Evolutionary conservation across 2,797 vertebrate species (phyloP).

Genomic region (Chloroceryle amazona): DNA sequence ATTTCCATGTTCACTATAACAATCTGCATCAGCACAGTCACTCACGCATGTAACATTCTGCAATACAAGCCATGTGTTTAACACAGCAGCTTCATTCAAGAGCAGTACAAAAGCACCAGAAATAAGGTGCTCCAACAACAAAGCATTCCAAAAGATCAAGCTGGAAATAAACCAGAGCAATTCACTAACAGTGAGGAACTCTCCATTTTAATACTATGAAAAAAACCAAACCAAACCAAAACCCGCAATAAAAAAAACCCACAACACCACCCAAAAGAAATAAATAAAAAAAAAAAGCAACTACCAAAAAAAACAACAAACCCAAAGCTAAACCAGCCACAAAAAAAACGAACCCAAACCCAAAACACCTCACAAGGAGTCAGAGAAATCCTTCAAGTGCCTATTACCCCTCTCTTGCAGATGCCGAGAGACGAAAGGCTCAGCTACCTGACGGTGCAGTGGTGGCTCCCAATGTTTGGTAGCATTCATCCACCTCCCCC

Average conservation of each 20-base stretch:
- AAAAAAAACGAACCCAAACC: too few species aligned
- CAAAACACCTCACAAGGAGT: background rate
- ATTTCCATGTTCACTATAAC: background rate
- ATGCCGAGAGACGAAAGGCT: background rate
- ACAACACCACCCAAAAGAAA: too few species aligned
- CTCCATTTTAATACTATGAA: background rate
- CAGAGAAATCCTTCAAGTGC: background rate
- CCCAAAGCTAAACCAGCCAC: too few species aligned
- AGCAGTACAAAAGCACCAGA: background rate
- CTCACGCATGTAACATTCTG: background rate
- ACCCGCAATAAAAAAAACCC: too few species aligned
- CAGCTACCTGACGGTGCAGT: background rate
- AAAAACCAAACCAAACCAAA: too few species aligned
- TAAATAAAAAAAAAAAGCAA: too few species aligned
- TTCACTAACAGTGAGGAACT: background rate
- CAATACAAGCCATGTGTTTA: background rate
- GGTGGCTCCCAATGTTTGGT: rapidly evolving
- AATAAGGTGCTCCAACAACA: background rate
- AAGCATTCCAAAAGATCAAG: background rate
- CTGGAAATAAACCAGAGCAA: background rate
- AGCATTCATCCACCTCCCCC: background rate
- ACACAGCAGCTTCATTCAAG: background rate
- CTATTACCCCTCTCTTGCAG: background rate
- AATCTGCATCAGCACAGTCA: background rate
- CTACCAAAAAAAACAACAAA: too few species aligned